Base-by-base conservation (phyloP, 2,888 invertebrate species). In the Agonopterix arenella region DNA sequence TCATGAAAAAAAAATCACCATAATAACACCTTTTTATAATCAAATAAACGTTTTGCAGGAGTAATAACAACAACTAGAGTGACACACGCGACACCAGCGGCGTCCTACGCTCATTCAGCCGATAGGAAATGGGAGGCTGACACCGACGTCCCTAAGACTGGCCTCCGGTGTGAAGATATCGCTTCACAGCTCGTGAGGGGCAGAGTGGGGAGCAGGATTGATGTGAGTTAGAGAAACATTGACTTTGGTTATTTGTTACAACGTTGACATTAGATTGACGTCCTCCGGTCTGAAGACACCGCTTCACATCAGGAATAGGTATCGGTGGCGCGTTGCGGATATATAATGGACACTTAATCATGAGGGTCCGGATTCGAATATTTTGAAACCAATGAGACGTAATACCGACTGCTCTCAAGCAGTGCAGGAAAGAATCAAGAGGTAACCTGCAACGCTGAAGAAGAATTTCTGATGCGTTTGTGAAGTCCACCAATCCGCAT, bases 11-110 rank as follows among this genome's bases (percentile, higher is more conserved):
- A 28, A 28, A 28, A 28, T 28, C 28, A 28, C 4, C 1, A 28
- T 28, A 4, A 5, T 28, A 7, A 28, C 28, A 28, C 28, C 5
- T 28, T 28, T 40, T n/a, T 40, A n/a, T 40, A 4, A 8, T 40
- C n/a, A 28, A 28, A 28, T 28, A 7, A 28, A 40, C 8, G 13
- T 44, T 3, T 62, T 61, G 13, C 65, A 84, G 93, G 93, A 7
- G 73, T 93, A 7, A 94, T 96, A 1, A 96, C 96, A 0, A 95
- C 94, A 0, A 94, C 95, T 0, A 80, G 95, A 38, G 92, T 96
- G 0, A 96, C 96, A 0, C 95, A 96, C 66, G 96, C 95, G 0
- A 93, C 94, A 0, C 95, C 95, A 0, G 93, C 93, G 0, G 93
- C 93, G 0, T 83, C 92, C 0, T 95, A 94, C 68, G 95, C 95